Conservation (phyloP, 2,797 vertebrate genomes). For the Aphelocoma californica region DNA sequence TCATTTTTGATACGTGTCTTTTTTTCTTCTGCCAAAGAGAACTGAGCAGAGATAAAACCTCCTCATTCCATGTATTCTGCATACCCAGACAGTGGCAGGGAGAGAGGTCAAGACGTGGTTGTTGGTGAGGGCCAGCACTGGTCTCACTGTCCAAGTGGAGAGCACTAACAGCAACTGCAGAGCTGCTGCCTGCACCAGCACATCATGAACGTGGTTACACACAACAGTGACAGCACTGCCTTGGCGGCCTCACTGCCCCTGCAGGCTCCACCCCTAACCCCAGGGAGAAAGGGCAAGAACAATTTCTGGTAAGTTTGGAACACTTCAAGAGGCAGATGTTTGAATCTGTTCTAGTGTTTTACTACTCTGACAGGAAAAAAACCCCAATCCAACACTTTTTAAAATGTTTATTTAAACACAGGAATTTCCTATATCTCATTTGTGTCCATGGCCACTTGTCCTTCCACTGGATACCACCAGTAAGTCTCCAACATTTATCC, state of each 20-base stretch:
- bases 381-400: rapidly evolving
- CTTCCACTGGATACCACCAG: neutral
- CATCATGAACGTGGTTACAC: rapidly evolving
- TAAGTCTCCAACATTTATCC: neutral
- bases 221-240: neutral
- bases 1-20: neutral
- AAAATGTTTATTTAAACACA: neutral
- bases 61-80: neutral
- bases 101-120: neutral
- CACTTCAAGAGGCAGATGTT: neutral
- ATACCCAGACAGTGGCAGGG: neutral
- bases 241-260: neutral
- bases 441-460: neutral
- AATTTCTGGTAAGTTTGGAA: neutral
- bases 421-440: neutral
- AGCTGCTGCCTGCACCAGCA: neutral
- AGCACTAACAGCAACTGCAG: neutral
- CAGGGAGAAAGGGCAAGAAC: neutral
- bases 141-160: neutral
- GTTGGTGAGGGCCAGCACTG: neutral
- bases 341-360: neutral
- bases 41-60: neutral
- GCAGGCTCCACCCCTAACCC: neutral
- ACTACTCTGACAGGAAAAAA: neutral
- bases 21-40: neutral